Conservation (phyloP, 2,888 invertebrate species). For the Protonemura montana region DNA sequence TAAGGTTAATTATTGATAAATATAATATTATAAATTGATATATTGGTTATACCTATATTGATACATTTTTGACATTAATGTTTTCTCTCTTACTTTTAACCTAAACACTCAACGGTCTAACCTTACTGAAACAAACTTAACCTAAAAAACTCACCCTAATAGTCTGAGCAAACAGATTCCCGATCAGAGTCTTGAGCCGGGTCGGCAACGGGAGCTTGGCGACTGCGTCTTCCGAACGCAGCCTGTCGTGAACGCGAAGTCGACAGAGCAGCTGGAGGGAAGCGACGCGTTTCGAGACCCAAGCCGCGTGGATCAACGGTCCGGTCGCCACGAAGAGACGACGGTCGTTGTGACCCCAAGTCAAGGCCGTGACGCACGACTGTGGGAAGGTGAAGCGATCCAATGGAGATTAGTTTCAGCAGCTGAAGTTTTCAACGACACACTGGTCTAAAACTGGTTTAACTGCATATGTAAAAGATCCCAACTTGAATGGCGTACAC, state of each 20-base stretch:
- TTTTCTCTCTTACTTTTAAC: too few species aligned
- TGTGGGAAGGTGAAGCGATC: conserved; percentile 58
- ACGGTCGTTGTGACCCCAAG: conserved; percentile 98
- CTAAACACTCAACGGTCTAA: too few species aligned
- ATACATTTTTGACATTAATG: too few species aligned
- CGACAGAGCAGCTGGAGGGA: conserved; percentile 90
- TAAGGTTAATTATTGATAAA: too few species aligned
- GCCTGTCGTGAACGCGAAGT: conserved; percentile 78
- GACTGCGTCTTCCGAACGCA: conserved; percentile 77
- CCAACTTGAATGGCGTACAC: too few species aligned
- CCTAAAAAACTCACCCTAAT: conserved; percentile 74
- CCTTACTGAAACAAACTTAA: too few species aligned
- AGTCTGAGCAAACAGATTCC: conserved; percentile 90
- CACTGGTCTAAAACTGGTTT: too few species aligned
- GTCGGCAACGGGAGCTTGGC: conserved; percentile 86
- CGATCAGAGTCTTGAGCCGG: conserved; percentile 82
- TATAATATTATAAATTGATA: too few species aligned
- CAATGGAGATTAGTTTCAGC: too few species aligned
- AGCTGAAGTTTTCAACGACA: too few species aligned
- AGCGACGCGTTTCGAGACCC: conserved; percentile 90
- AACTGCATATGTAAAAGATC: too few species aligned
- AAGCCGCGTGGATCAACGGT: conserved; percentile 89
- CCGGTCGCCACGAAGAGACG: conserved; percentile 94
- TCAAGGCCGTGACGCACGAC: conserved; percentile 89
- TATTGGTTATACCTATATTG: too few species aligned